Percentiles rank a stretch among this genome's conserved stretches.
phyloP scores from a whole-genome alignment of 2,888 invertebrate species.

The Nomada ferruginata region DNA sequence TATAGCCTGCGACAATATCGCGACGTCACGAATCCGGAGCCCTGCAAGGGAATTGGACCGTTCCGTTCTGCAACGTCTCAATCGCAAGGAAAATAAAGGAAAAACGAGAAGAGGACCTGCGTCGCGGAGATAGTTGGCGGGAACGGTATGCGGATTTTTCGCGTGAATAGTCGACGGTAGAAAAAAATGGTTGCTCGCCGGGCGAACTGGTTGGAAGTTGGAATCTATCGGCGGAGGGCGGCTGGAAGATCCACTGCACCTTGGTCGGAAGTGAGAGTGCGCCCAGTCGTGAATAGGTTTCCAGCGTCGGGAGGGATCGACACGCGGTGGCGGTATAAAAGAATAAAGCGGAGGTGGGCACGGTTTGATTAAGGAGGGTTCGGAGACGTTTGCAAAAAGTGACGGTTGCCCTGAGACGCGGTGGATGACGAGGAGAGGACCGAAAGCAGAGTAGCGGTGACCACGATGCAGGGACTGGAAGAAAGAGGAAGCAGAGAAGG shows the following conservation, averaged over 20 bases:
- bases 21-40: not conserved
- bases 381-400: constrained; percentile 76
- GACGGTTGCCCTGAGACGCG: constrained; percentile 68
- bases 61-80: no score
- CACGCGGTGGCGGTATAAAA: constrained; percentile 68
- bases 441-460: constrained; percentile 47
- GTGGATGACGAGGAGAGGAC: constrained; percentile 66
- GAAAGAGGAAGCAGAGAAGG: not conserved
- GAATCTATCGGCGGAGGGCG: constrained; percentile 10
- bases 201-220: not conserved
- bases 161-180: not conserved
- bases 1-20: not conserved
- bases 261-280: constrained; percentile 43
- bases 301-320: constrained; percentile 49
- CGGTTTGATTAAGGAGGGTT: constrained; percentile 77
- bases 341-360: constrained; percentile 75
- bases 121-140: not conserved
- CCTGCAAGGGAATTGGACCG: not conserved
- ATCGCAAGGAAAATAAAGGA: not conserved
- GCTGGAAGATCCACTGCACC: not conserved
- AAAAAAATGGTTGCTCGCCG: no score
- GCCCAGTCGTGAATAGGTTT: constrained; percentile 59
- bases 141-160: constrained; percentile 1
- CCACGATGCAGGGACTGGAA: constrained; percentile 24
- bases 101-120: not conserved